phyloP scores from a whole-genome alignment of 1,140 invertebrate genomes.

The Penaeus japonicus region DNA sequence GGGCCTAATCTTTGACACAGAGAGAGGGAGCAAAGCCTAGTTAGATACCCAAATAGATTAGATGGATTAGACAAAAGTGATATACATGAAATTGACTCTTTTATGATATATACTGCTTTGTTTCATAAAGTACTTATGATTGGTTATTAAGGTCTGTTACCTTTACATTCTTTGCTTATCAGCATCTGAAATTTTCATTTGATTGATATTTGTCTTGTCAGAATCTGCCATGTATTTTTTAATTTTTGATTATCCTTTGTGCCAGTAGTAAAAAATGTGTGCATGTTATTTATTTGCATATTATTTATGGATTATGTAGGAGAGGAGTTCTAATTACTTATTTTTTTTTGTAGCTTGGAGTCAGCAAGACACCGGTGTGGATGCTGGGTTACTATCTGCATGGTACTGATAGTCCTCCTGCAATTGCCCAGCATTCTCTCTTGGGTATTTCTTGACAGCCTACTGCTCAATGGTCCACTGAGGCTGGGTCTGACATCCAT shows the following conservation, averaged over 20 bases:
- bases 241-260: too few species aligned
- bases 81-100: too few species aligned
- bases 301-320: neutral
- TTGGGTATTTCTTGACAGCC: slow-evolving; percentile 36
- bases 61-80: too few species aligned
- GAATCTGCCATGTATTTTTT: too few species aligned
- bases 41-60: too few species aligned
- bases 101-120: neutral
- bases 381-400: neutral
- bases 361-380: slow-evolving; percentile 10
- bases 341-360: slow-evolving; percentile 10
- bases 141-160: too few species aligned
- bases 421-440: slow-evolving; percentile 25
- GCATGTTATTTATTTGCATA: neutral
- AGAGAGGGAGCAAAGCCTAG: too few species aligned
- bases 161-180: too few species aligned
- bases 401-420: neutral
- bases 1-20: too few species aligned
- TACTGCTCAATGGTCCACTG: slow-evolving; percentile 42
- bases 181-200: too few species aligned
- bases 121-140: neutral
- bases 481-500: slow-evolving; percentile 16
- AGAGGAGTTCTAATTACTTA: neutral
- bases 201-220: too few species aligned
- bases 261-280: neutral